Percentiles rank a stretch among this genome's conserved stretches.
Evolutionary conservation across 1,140 invertebrate genomes (phyloP).

Genomic region (Antheraea pernyi): DNA sequence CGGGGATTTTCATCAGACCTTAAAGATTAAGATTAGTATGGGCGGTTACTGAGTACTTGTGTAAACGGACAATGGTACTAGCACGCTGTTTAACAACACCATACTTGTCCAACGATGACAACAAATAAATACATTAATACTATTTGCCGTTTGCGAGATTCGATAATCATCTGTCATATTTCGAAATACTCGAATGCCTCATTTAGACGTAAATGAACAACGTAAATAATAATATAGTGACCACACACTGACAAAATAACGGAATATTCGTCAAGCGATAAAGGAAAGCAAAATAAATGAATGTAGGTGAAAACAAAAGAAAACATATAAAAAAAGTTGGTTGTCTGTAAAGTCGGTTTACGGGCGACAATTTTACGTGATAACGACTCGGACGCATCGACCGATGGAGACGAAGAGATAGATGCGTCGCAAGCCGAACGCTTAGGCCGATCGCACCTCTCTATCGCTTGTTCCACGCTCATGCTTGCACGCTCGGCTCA

Average conservation of each 20-base stretch:
- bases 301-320: neutral
- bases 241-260: neutral
- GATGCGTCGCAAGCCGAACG: no score
- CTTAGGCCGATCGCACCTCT: no score
- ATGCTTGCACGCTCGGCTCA: no score
- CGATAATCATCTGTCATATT: slow-evolving; percentile 13
- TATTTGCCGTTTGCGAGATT: slow-evolving; percentile 10
- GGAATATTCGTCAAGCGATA: neutral
- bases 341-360: no score
- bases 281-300: neutral
- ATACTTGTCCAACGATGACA: slow-evolving; percentile 5
- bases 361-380: no score
- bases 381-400: no score
- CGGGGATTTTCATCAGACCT: neutral
- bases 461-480: no score
- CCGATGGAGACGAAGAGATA: no score
- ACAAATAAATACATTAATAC: slow-evolving; percentile 5
- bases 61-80: neutral
- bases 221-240: slow-evolving; percentile 5
- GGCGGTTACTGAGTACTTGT: slow-evolving; percentile 1
- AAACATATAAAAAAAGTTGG: no score
- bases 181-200: slow-evolving; percentile 11
- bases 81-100: slow-evolving; percentile 10
- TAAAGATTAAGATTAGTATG: neutral
- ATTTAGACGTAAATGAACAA: slow-evolving; percentile 7